Base-by-base conservation (phyloP, 2,888 invertebrate genomes). In the Geophilus truncorum region DNA sequence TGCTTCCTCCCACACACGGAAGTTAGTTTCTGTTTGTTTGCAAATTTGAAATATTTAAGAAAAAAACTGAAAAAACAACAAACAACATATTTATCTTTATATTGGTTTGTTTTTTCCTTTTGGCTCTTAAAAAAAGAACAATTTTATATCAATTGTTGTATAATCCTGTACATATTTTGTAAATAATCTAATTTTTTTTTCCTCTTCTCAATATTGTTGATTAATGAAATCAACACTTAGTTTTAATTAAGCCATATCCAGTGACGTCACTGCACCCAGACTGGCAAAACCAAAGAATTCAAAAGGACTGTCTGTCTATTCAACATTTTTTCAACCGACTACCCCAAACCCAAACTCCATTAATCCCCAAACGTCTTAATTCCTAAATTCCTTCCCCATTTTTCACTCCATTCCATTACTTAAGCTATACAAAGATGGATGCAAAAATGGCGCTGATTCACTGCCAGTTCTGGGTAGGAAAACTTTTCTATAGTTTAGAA, bases 131-230 rank as follows among this genome's bases (percentile, higher is more conserved):
- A 70, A 70, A 28, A 25, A 25, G 21, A 70, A 70, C 70, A 70
- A 70, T 78, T 77, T 78, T 78, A 78, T 78, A 78, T 78, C 70
- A 78, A 40, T 78, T 78, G 36, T 78, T 78, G 40, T 78, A 78
- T 78, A 78, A 34, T 78, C 78, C 34, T 78, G 78, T 78, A 78
- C 78, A 78, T 78, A 78, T 78, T 78, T 78, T 78, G 78, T 78
- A 78, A 78, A 78, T 78, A 78, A 77, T 36, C 32, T 77, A 77
- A 77, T 77, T 77, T 77, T 77, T 28, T 32, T 77, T n/a, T n/a
- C 32, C 25, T 75, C 18, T 77, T 77, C 77, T 77, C 32, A 34
- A 77, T 36, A 34, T 77, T 32, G 77, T 77, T 77, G 36, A 77
- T 77, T 32, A 77, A 34, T 34, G 77, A 77, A 77, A 77, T 34